Percentiles rank a stretch among this genome's conserved stretches.
phyloP scores from a whole-genome alignment of 2,797 vertebrate species.

The Clarias platycephalus region DNA sequence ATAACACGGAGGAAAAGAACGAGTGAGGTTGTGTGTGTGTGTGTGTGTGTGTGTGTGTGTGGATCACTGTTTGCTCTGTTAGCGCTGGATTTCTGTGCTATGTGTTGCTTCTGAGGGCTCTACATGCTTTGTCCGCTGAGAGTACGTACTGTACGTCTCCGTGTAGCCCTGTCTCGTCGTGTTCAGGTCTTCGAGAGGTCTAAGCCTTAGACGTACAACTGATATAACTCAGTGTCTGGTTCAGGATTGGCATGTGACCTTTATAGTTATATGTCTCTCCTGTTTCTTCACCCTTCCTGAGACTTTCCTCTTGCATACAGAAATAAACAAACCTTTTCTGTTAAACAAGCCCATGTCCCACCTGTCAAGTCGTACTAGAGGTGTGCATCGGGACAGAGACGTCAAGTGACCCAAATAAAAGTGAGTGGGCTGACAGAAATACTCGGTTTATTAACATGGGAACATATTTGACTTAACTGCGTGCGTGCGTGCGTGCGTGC shows the following conservation, averaged over 20 bases:
- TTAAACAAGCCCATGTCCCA: background rate
- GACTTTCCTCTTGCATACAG: background rate
- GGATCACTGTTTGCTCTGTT: conserved; percentile 16
- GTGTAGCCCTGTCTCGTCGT: background rate
- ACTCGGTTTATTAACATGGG: background rate
- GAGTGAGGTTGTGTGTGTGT: background rate
- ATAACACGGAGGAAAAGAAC: background rate
- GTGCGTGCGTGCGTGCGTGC: no score
- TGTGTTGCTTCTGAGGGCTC: background rate
- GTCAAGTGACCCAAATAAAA: no score
- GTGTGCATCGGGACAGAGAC: background rate
- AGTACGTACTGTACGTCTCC: conserved; percentile 15
- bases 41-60: conserved; percentile 14
- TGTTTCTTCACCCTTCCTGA: conserved; percentile 12
- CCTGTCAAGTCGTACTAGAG: background rate
- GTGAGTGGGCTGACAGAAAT: background rate
- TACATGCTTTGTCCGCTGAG: conserved; percentile 41
- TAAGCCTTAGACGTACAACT: conserved; percentile 16
- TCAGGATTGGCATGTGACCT: conserved; percentile 11
- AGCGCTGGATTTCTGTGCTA: background rate
- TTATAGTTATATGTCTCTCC: background rate
- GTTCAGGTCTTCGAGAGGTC: conserved; percentile 41
- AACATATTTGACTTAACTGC: background rate
- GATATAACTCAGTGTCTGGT: background rate
- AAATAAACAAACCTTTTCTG: background rate